These are phyloP conservation scores for Andrena chrysosceles DNA, from an alignment of 2,888 invertebrate genomes.

Conservation along the genomic window DNA sequence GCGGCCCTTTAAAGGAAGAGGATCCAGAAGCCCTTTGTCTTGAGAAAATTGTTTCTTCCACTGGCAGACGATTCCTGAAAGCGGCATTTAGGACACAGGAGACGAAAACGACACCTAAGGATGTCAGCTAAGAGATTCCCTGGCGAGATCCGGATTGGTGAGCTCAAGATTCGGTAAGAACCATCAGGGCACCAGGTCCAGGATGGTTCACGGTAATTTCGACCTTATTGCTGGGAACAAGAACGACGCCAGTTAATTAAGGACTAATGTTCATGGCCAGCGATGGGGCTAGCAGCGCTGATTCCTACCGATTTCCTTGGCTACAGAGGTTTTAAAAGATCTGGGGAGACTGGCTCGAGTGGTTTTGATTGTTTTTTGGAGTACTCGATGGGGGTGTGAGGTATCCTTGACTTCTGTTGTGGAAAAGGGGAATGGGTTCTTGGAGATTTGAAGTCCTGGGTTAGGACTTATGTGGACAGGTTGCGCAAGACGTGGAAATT, in stretches of 20 bases:
- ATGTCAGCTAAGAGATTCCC: conserved; percentile 22
- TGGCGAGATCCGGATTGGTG: conserved; percentile 13
- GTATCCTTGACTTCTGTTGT: too few species aligned
- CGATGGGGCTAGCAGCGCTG: background rate
- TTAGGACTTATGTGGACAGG: too few species aligned
- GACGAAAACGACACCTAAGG: conserved; percentile 25
- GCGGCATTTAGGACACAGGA: background rate
- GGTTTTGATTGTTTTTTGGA: too few species aligned
- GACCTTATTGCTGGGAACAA: background rate
- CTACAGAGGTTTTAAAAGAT: background rate
- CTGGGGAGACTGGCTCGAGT: conserved; percentile 12
- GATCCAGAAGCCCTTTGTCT: conserved; percentile 6
- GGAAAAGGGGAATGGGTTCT: too few species aligned
- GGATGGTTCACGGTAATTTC: background rate
- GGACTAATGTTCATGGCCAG: background rate
- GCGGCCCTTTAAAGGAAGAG: conserved; percentile 26
- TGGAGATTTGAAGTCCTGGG: too few species aligned
- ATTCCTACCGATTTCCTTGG: background rate
- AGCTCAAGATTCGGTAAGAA: conserved; percentile 18
- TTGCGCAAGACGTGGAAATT: too few species aligned
- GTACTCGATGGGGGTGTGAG: too few species aligned
- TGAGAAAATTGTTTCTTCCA: conserved; percentile 28
- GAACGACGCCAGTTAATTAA: background rate
- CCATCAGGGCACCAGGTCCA: background rate
- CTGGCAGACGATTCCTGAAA: conserved; percentile 17